Evolutionary conservation across 2,888 invertebrate genomes (phyloP), one percentile per base, ranked within the genome.

Genomic region (Eristalis pertinax): DNA sequence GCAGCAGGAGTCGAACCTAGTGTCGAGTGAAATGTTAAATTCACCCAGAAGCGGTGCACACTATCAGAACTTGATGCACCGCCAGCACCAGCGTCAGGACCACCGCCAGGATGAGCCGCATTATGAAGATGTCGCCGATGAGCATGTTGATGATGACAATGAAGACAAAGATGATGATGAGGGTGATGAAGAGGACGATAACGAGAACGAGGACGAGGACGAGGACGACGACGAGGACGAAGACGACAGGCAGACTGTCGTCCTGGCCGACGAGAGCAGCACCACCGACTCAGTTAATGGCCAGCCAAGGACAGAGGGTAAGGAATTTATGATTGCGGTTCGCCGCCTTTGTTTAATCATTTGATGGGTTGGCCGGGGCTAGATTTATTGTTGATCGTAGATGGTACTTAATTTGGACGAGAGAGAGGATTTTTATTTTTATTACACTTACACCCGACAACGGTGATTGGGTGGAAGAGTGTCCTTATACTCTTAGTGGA

Each of bases 1-100:
- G 70, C 88, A 89, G 75, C 82, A 89, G 74, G 89, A 89, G 88
- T 89, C 89, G 78, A 89, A 90, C 88, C 88, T 89, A 24, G 84
- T 89, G 69, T 84, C 84, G 65, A 77, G 77, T 77, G 80, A 76
- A 77, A 69, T 84, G 79, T 86, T 82, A 86, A 86, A 86, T 78
- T 83, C 83, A 35, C 41, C 41, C 70, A 68, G 78, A 43, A 78
- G 56, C 68, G 19, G 26, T 60, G 24, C 22, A 41, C 63, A 72
- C 58, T 79, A 83, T 32, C 78, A 86, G 75, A 83, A 86, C 26
- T 69, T 82, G 65, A 74, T 58, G 41, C 65, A 70, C 24, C 70
- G 58, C n/a, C 85, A 78, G 22, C 43, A 72, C 24, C 69, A 69
- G 35, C 68, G n/a, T 10, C 72, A 77, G 32, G 7, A 72, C 11